Base-by-base conservation (phyloP, 2,888 invertebrate species). In the Andrena haemorrhoa region DNA sequence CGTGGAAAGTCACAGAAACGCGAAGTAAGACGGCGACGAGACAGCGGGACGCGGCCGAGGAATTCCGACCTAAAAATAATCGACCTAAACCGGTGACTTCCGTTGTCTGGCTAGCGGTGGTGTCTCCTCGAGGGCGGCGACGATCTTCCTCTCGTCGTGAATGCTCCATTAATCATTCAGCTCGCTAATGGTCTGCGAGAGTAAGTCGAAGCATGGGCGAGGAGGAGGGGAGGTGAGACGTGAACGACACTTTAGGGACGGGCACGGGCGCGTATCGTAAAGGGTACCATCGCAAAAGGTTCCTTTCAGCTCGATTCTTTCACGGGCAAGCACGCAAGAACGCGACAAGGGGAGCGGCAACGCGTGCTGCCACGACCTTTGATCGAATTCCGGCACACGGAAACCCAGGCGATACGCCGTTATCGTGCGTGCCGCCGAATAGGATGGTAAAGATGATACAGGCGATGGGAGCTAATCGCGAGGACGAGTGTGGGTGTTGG, bases 91-190 rank as follows among this genome's bases (percentile, higher is more conserved):
- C 70, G 29, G 26, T 58, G 56, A 75, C 69, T 51, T 64, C 56
- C 53, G 63, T 69, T 64, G 77, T 74, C 51, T 31, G 60, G 56
- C 23, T 26, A 56, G 56, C 56, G 56, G 33, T 8, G 2, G 31
- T 61, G 70, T 69, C 66, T 77, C 41, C 66, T 61, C 33, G 41
- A 29, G 49, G 76, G 35, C 60, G 53, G 68, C 71, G 47, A 51
- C 68, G 74, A 70, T 72, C 75, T 64, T 71, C 60, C 77, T 65
- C 73, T 64, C 71, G 33, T 29, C 75, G 77, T 70, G 79, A 79
- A 66, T 63, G 75, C 68, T 65, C 82, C 85, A 82, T 86, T 86
- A 86, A 86, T 86, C 86, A 86, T 86, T 86, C 77, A 86, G 68
- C 63, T 33, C 53, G 68, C 79, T 86, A 86, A 86, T 86, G 84